A percentile compares a stretch with the other conserved stretches of the same genome.
Evolutionary conservation across 2,113 vertebrate genomes (phyloP).

Genomic region (Oreotrochilus melanogaster): DNA sequence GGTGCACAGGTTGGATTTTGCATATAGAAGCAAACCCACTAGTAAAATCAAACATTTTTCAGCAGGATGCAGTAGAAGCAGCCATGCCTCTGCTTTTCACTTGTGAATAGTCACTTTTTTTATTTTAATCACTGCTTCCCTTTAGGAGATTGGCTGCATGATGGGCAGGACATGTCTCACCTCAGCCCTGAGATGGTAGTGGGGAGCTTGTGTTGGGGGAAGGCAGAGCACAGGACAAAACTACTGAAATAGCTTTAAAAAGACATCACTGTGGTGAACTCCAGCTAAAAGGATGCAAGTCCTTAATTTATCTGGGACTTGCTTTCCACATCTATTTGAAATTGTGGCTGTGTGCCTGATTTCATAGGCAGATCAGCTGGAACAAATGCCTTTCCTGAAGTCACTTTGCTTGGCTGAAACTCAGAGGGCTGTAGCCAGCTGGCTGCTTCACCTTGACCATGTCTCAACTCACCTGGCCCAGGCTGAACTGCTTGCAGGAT

Average conservation of each 20-base stretch:
- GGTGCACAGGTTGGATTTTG: background rate
- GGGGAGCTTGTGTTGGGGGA: too few relatives aligned
- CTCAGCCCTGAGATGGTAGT: background rate
- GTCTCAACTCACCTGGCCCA: background rate
- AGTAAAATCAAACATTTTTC: background rate
- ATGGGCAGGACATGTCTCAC: rapidly evolving
- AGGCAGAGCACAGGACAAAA: background rate
- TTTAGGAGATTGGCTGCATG: background rate
- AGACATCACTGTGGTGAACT: background rate
- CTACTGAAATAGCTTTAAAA: background rate
- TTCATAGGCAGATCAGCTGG: background rate
- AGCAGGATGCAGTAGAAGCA: background rate
- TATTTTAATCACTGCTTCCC: background rate
- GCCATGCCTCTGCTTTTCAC: background rate
- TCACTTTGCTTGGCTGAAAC: background rate
- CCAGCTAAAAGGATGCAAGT: background rate
- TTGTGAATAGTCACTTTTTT: background rate
- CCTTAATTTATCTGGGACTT: background rate
- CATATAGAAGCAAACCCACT: background rate
- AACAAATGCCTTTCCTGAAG: background rate
- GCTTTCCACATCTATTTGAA: background rate
- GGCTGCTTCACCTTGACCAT: rapidly evolving
- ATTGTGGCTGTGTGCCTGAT: background rate
- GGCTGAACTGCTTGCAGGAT: background rate
- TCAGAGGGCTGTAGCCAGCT: rapidly evolving